A percentile compares a stretch with the other conserved stretches of the same genome.
Conservation (phyloP, 2,888 invertebrate species). For the Spisula subtruncata region DNA sequence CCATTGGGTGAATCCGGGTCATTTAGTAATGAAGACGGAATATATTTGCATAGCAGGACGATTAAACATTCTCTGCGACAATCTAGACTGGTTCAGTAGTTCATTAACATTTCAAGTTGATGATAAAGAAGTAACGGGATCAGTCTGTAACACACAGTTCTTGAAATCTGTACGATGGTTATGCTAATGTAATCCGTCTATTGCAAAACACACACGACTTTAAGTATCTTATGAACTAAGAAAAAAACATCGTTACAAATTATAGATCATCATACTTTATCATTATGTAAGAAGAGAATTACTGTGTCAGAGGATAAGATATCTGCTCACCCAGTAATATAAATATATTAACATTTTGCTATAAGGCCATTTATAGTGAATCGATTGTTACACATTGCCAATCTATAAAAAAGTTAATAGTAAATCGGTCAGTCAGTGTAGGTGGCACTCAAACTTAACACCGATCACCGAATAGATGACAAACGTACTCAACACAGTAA, state of each 20-base stretch:
- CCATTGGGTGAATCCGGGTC: neutral
- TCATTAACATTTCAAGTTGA: neutral
- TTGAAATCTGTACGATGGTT: neutral
- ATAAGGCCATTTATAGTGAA: neutral
- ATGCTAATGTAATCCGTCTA: neutral
- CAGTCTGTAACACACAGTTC: neutral
- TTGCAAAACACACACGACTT: neutral
- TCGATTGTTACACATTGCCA: no score
- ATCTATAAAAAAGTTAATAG: no score
- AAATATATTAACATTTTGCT: constrained; percentile 8
- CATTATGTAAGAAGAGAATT: constrained; percentile 5
- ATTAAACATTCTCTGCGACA: neutral
- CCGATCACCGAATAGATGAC: no score
- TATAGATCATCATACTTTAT: neutral
- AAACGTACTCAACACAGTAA: no score
- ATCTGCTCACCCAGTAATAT: neutral
- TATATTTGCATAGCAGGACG: constrained; percentile 25
- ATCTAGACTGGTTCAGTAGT: neutral
- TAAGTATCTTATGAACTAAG: neutral
- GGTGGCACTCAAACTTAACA: no score
- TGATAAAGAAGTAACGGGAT: neutral
- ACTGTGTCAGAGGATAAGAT: neutral
- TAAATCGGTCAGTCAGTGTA: no score
- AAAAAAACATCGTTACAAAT: neutral
- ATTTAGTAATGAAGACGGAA: constrained; percentile 5